Percentiles rank a stretch among this genome's conserved stretches.
These are phyloP conservation scores for Thera obeliscata DNA, from an alignment of 2,888 invertebrate species.

Conservation along the genomic window DNA sequence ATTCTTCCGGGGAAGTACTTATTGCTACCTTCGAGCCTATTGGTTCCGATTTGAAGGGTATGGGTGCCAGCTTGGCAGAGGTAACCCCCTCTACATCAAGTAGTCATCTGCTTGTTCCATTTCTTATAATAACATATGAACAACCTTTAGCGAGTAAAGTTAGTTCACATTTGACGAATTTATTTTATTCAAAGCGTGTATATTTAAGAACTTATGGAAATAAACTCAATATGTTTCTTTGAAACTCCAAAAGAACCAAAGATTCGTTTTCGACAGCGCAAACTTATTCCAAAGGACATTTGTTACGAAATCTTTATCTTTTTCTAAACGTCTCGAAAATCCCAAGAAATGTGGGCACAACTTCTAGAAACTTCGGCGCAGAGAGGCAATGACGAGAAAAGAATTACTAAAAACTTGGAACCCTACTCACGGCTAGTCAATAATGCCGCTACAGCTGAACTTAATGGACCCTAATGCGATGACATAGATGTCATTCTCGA, in stretches of 20 bases:
- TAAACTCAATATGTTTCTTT: slow-evolving; percentile 7
- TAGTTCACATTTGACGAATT: neutral
- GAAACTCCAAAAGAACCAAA: neutral
- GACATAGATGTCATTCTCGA: slow-evolving; percentile 40
- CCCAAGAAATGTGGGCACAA: slow-evolving; percentile 40
- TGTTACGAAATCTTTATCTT: slow-evolving; percentile 38
- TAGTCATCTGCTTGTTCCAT: no score
- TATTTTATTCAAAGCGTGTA: neutral
- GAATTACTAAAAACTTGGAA: slow-evolving; percentile 41
- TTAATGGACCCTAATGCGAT: slow-evolving; percentile 21
- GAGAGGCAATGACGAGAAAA: slow-evolving; percentile 44
- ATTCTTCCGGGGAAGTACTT: no score
- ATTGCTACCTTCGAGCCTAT: neutral
- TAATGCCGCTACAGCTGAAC: slow-evolving; percentile 18
- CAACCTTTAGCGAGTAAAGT: neutral
- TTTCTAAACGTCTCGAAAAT: slow-evolving; percentile 39
- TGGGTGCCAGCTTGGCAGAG: no score
- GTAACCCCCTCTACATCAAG: no score
- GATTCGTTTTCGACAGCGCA: neutral
- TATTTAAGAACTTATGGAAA: neutral
- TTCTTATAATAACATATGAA: no score
- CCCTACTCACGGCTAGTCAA: slow-evolving; percentile 19
- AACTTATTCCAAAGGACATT: slow-evolving; percentile 31
- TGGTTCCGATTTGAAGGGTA: neutral
- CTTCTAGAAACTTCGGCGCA: slow-evolving; percentile 38